These are phyloP conservation scores for Dryococelus australis DNA, from an alignment of 2,888 invertebrate species.

Conservation along the genomic window DNA sequence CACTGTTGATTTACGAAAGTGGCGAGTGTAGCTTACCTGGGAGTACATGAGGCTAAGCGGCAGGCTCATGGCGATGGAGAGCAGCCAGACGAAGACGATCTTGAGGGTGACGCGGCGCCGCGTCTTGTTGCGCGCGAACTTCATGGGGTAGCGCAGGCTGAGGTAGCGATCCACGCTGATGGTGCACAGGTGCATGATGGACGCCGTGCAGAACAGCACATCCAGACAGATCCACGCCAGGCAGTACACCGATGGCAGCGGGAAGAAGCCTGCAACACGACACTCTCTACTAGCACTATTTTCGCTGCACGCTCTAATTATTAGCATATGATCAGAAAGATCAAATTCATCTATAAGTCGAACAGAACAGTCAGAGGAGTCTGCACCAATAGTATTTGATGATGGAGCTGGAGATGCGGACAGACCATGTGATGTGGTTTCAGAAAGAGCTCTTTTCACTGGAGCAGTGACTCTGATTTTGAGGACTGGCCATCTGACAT, in stretches of 20 bases:
- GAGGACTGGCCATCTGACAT: too few relatives aligned
- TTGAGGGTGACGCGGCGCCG: conserved; percentile 84
- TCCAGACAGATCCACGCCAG: conserved; percentile 95
- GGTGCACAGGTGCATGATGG: conserved; percentile 96
- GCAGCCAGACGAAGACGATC: conserved; percentile 92
- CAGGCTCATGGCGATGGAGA: conserved; percentile 90
- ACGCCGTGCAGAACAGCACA: conserved; percentile 95
- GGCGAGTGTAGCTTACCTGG: conserved; percentile 70
- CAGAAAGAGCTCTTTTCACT: too few relatives aligned
- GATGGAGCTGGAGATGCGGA: too few relatives aligned
- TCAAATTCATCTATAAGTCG: too few relatives aligned
- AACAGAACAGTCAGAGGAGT: too few relatives aligned
- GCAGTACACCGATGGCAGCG: conserved; percentile 83
- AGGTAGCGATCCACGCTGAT: conserved; percentile 95
- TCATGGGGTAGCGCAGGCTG: conserved; percentile 91
- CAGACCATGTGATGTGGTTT: too few relatives aligned
- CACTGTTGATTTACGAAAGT: too few relatives aligned
- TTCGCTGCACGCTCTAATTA: too few relatives aligned
- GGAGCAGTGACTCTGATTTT: too few relatives aligned
- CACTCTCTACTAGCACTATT: too few relatives aligned
- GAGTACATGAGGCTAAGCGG: conserved; percentile 90
- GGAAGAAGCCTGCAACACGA: conserved; percentile 75
- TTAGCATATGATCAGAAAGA: too few relatives aligned
- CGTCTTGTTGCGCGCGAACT: conserved; percentile 89
- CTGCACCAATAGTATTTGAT: too few relatives aligned